Evolutionary conservation across 2,888 invertebrate species (phyloP).

Genomic region (Clitarchus hookeri): DNA sequence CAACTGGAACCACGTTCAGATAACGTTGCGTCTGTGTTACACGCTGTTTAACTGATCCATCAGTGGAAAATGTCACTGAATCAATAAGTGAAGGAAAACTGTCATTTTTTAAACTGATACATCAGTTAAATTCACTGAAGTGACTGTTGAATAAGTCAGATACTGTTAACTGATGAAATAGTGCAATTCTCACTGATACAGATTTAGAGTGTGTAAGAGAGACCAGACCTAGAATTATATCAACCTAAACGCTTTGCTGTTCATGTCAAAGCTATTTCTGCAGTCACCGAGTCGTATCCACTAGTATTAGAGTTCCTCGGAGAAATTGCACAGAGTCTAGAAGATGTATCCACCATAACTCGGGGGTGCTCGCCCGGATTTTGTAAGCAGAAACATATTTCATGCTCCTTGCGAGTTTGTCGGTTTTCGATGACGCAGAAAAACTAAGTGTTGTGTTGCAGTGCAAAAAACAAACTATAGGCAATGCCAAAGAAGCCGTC

Average conservation of each 20-base stretch:
- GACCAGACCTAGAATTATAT: not conserved
- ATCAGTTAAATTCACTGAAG: no score
- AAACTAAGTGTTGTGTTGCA: not conserved
- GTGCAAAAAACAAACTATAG: not conserved
- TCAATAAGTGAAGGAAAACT: no score
- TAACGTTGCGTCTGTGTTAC: no score
- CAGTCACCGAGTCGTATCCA: not conserved
- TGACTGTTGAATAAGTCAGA: no score
- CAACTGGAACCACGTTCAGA: no score
- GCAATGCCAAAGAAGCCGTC: not conserved
- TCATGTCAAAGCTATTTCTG: not conserved
- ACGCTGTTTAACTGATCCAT: no score
- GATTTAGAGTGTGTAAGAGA: no score
- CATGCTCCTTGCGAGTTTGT: not conserved
- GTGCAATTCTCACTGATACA: no score
- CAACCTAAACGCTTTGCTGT: not conserved
- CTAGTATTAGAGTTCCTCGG: not conserved
- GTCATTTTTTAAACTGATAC: no score
- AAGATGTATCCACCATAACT: not conserved
- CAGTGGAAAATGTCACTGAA: no score
- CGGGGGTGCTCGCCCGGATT: not conserved
- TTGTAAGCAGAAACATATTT: not conserved
- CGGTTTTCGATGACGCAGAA: not conserved
- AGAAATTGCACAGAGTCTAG: not conserved
- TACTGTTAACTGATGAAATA: no score